These are phyloP conservation scores for Cygnus buccinator DNA, from an alignment of 2,113 vertebrate genomes.

Conservation along the genomic window DNA sequence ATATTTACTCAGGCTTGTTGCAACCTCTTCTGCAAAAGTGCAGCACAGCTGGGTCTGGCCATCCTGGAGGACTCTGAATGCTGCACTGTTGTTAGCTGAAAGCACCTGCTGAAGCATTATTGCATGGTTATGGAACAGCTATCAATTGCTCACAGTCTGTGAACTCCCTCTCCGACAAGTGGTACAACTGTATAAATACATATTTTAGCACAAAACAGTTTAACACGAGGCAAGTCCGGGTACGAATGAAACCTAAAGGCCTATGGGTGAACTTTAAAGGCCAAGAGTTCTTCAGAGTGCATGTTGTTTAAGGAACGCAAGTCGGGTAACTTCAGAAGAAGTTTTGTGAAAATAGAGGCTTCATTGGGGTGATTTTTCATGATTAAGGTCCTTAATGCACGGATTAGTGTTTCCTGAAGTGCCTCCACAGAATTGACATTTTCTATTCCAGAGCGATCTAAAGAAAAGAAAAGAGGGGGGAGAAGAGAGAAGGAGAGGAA, in stretches of 20 bases:
- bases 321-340: constrained; percentile 95
- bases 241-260: constrained; percentile 71
- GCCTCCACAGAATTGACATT: constrained; percentile 91
- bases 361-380: constrained; percentile 94
- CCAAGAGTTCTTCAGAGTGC: constrained; percentile 97
- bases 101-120: constrained; percentile 67
- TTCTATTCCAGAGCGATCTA: constrained; percentile 97
- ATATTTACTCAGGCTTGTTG: constrained; percentile 6
- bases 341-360: constrained; percentile 95
- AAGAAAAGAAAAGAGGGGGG: neutral
- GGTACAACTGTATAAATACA: constrained; percentile 74
- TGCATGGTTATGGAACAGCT: constrained; percentile 63
- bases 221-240: constrained; percentile 64
- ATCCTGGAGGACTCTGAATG: neutral
- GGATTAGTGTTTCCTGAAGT: constrained; percentile 95
- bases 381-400: constrained; percentile 92
- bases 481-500: neutral
- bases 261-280: constrained; percentile 96
- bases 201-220: constrained; percentile 74
- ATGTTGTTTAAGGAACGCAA: constrained; percentile 98
- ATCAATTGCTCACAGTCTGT: constrained; percentile 39
- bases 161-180: constrained; percentile 46
- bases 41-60: constrained; percentile 42
- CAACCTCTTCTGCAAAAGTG: constrained; percentile 56
- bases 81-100: neutral